Percentiles rank a stretch among this genome's conserved stretches.
phyloP scores from a whole-genome alignment of 2,113 vertebrate genomes.

The Archocentrus centrarchus region DNA sequence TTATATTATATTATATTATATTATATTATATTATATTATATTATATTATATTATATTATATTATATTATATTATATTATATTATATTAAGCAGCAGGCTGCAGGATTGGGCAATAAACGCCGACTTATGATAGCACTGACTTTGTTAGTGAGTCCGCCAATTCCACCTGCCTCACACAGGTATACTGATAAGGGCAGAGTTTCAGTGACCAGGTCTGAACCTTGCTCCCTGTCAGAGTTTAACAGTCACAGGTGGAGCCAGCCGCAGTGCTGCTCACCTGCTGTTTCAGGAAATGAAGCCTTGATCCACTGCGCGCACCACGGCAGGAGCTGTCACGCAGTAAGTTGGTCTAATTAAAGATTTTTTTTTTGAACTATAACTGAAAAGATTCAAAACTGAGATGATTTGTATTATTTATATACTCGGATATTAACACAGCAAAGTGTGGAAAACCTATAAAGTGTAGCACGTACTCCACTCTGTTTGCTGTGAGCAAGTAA shows the following conservation, averaged over 20 bases:
- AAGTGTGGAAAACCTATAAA: background rate
- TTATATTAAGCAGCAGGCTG: too few species aligned
- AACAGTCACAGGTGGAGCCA: slow-evolving; percentile 33
- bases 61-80: too few species aligned
- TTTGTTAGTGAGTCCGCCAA: background rate
- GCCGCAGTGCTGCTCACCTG: slow-evolving; percentile 40
- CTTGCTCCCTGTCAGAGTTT: slow-evolving; percentile 55
- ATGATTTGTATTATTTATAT: background rate
- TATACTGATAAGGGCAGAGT: slow-evolving; percentile 32
- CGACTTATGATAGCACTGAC: background rate
- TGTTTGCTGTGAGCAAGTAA: background rate
- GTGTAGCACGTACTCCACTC: background rate
- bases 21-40: too few species aligned
- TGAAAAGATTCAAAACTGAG: background rate
- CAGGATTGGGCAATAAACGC: background rate
- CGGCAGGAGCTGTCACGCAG: background rate
- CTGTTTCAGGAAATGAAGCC: slow-evolving; percentile 63
- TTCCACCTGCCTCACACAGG: background rate
- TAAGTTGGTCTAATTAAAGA: slow-evolving; percentile 49
- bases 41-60: too few species aligned
- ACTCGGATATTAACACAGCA: background rate
- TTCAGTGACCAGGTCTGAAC: slow-evolving; percentile 46
- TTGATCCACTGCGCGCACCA: background rate
- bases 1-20: too few species aligned
- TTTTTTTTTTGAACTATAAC: background rate